Percentiles rank a stretch among this genome's conserved stretches.
These are phyloP conservation scores for Myotis brandtii DNA, from an alignment of 2,113 vertebrate genomes.

Conservation along the genomic window DNA sequence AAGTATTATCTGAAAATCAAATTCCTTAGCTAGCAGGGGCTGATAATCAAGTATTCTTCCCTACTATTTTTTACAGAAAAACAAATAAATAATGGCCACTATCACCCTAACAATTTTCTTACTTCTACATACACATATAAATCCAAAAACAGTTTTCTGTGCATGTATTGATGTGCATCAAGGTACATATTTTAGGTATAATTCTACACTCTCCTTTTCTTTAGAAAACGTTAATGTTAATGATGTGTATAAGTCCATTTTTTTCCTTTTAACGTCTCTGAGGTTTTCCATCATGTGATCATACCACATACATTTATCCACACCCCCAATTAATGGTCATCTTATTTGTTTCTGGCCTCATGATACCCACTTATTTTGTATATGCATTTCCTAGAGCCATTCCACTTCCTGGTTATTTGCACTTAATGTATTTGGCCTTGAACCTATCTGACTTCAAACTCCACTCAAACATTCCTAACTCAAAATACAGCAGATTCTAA, in stretches of 20 bases:
- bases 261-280: not conserved
- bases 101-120: not conserved
- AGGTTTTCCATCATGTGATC: conserved; percentile 10
- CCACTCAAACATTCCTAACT: conserved; percentile 12
- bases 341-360: not conserved
- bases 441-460: conserved; percentile 43
- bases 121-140: not conserved
- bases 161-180: not conserved
- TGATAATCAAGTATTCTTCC: not conserved
- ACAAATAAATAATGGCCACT: not conserved
- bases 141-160: not conserved
- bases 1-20: conserved; percentile 38
- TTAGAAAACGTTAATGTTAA: not conserved
- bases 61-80: conserved; percentile 6
- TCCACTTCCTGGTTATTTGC: conserved; percentile 39
- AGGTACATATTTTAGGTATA: not conserved
- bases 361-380: not conserved
- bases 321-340: not conserved
- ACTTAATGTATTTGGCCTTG: conserved; percentile 30
- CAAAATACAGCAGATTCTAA: conserved; percentile 4
- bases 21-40: conserved; percentile 5
- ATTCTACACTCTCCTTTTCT: not conserved
- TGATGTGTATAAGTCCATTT: not conserved
- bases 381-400: not conserved
- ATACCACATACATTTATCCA: not conserved